Conservation (phyloP, 2,113 vertebrate species). For the Poecile atricapillus region DNA sequence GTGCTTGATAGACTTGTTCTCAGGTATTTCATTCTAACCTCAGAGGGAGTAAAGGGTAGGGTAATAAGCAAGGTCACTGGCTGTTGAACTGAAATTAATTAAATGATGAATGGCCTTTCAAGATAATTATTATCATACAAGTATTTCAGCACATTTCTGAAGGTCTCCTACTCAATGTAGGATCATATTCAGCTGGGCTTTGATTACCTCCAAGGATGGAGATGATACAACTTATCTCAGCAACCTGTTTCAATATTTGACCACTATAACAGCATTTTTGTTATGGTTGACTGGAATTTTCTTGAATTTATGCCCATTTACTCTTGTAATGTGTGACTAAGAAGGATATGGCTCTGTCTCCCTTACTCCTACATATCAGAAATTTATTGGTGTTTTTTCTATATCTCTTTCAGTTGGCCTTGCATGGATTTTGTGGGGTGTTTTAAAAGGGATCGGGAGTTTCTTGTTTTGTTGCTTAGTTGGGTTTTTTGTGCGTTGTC, state of each 20-base stretch:
- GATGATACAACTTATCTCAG: neutral
- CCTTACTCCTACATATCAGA: neutral
- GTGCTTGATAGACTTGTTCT: constrained; percentile 80
- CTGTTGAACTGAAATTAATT: constrained; percentile 87
- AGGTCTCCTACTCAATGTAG: neutral
- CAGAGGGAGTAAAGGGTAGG: constrained; percentile 65
- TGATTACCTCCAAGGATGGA: neutral
- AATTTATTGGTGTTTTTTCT: neutral
- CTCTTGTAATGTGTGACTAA: neutral
- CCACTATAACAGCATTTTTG: neutral
- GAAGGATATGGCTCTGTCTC: neutral
- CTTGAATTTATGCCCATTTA: neutral
- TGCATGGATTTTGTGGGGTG: neutral
- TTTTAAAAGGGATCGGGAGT: neutral
- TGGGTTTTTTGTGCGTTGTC: neutral
- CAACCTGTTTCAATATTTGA: neutral
- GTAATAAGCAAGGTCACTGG: constrained; percentile 77
- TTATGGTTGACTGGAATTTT: neutral
- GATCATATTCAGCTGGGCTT: neutral
- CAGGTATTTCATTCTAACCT: constrained; percentile 74
- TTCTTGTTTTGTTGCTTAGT: neutral
- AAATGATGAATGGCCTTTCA: constrained; percentile 79
- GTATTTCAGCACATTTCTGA: neutral
- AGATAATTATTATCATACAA: constrained; percentile 71
- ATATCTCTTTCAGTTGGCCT: neutral